Percentiles rank a stretch among this genome's conserved stretches.
phyloP scores from a whole-genome alignment of 2,113 vertebrate species.

The Xenus cinereus region DNA sequence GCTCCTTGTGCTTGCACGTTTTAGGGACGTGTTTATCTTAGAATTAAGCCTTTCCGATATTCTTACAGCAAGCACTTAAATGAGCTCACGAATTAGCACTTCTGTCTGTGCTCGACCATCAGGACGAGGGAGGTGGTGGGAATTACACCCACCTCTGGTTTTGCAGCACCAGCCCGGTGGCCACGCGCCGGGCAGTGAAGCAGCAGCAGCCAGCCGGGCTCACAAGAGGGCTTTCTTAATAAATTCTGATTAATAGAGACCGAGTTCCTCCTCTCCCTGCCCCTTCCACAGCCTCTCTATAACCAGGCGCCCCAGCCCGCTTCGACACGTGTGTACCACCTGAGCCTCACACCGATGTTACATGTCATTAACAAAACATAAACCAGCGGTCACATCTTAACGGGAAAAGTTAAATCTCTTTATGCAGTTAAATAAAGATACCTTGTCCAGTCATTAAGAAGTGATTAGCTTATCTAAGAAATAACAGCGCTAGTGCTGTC shows the following conservation, averaged over 20 bases:
- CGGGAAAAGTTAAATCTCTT: conserved; percentile 54
- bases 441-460: conserved; percentile 61
- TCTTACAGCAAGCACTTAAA: background rate
- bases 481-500: conserved; percentile 43
- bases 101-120: background rate
- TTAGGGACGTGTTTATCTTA: background rate
- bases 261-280: background rate
- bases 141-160: background rate
- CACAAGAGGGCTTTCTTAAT: background rate
- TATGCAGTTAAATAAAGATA: conserved; percentile 50
- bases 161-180: background rate
- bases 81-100: background rate
- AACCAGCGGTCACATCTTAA: conserved; percentile 7
- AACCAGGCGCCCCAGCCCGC: background rate
- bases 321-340: background rate
- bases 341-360: background rate
- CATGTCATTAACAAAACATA: conserved; percentile 28
- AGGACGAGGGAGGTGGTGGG: background rate
- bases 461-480: conserved; percentile 57
- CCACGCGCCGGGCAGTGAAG: background rate
- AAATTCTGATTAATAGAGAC: conserved; percentile 6
- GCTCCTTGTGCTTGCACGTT: background rate
- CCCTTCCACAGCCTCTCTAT: background rate
- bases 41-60: background rate
- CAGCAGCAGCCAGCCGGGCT: background rate